Evolutionary conservation across 2,113 vertebrate species (phyloP).

Genomic region (western clawed frog (Xenopus tropicalis)): UCB_Xtro_10.0 CM004450.2:141739001-141739500

Average conservation of each 20-base stretch:
- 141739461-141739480: slow-evolving; percentile 90
- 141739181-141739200: slow-evolving; percentile 64
- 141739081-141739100: too few species aligned
- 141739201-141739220: slow-evolving; percentile 86
- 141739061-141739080: too few species aligned
- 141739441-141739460: slow-evolving; percentile 84
- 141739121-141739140: too few species aligned
- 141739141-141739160: slow-evolving; percentile 60
- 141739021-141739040: too few species aligned
- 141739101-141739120: too few species aligned
- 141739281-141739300: slow-evolving; percentile 83
- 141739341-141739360: too few species aligned
- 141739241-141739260: slow-evolving; percentile 85
- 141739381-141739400: slow-evolving; percentile 91
- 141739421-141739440: slow-evolving; percentile 77
- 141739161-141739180: slow-evolving; percentile 86
- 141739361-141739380: too few species aligned
- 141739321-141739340: too few species aligned
- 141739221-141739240: slow-evolving; percentile 95
- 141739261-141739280: slow-evolving; percentile 60
- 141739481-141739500: slow-evolving; percentile 81
- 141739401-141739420: slow-evolving; percentile 91
- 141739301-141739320: slow-evolving; percentile 74
- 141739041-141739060: too few species aligned
- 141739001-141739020: too few species aligned